Base-by-base conservation (phyloP, 2,113 vertebrate genomes). In the Raja brachyura region DNA sequence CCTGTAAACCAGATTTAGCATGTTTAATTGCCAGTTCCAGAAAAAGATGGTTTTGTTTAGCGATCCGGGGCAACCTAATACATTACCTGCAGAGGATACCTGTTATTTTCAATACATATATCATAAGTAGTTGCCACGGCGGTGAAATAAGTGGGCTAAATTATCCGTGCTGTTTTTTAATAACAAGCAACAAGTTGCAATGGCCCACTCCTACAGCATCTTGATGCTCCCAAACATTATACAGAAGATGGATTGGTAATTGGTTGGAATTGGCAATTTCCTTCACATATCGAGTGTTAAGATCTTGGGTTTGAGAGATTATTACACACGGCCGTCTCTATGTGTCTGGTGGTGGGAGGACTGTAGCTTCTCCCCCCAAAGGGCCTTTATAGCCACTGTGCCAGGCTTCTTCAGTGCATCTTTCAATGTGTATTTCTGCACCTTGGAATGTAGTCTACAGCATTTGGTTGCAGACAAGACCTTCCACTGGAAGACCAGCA, bases 41-140 rank as follows among this genome's bases (percentile, higher is more conserved):
- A 7, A 0, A 18, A 74, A 66, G 85, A 14, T 0, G 0, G 0
- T 2, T 28, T 56, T 70, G 31, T 85, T 48, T 48, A 48, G 0
- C 93, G 93, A 77, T 81, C 22, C 0, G n/a, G 0, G 0, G 7
- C 4, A 90, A 90, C 33, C 81, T 70, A 39, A 8, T 0, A 0
- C 0, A 56, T 66, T 83, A 73, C 20, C 5, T 25, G 7, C 0
- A 2, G 13, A 75, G 18, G 18, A 79, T n/a, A 16, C 8, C 68
- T 59, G 20, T 28, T 54, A 59, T 83, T 59, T 83, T 25, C 56
- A 54, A 75, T 59, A 9, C 22, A 20, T 83, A 4, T 59, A 10
- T 59, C 79, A 11, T 48, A 48, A 48, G 39, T 48, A 48, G 39
- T 48, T 48, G 39, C 39, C 39, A 48, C 20, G 11, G 25, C 25